Evolutionary conservation across 2,888 invertebrate species (phyloP), one percentile per base, ranked within the genome.

Genomic region (Aporophyla nigra): DNA sequence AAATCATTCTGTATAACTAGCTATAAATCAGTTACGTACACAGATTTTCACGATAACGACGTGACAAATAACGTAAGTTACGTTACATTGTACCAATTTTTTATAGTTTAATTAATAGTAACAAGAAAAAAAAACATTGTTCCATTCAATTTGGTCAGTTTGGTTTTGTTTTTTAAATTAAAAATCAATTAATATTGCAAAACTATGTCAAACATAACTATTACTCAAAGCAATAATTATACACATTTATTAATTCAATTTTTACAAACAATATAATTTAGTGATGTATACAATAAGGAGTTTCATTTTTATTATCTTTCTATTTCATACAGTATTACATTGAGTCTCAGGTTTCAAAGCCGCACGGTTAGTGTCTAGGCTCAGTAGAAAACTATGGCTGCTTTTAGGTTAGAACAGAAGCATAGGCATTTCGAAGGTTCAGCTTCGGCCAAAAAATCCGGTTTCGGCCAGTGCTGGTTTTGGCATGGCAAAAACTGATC

Each of bases 351-450:
- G 49, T 40, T 40, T 73, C 33, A 56, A 49, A 73, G 40, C 56
- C 4, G 24, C 33, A 49, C 49, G 40, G 40, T 40, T 40, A 58
- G 46, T 58, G 46, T 14, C 5, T 56, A 70, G 61, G 12, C 43
- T 71, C 54, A 27, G 27, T 24, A 58, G 73, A 72, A 54, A 72
- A 33, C 33, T n/a, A 56, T 73, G 46, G 46, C 72, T 46, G 54
- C n/a, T 72, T 46, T 72, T 72, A 54, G n/a, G 19, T 67, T 27
- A 27, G 27, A 70, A 43, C 43, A 24, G n/a, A 68, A 59, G 27
- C 43, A 27, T 63, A 24, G 1, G 24, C 3, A 63, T 46, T 54
- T 46, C 43, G 10, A 46, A 46, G 43, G 43, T 54, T 54, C n/a
- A 0, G n/a, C 5, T 54, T 54, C n/a, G 12, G n/a, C 54, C n/a